Conservation (phyloP, 2,797 vertebrate species). For the Sebastes baramenuke region DNA sequence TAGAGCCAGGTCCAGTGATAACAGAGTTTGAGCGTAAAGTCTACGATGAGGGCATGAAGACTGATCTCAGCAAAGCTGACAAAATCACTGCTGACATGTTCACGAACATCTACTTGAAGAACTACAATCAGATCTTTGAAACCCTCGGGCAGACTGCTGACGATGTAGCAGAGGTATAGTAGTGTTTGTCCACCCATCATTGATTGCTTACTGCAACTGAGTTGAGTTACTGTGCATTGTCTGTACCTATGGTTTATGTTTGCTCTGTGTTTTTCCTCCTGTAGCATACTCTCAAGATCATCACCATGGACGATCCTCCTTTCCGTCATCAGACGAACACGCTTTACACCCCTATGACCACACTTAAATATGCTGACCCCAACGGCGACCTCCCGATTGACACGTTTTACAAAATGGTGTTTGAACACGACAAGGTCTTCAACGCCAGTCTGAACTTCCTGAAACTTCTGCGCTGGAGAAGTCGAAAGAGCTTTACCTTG, state of each 20-base stretch:
- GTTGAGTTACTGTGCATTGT: not conserved
- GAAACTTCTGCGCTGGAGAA: constrained; percentile 88
- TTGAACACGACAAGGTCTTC: constrained; percentile 90
- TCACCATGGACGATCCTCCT: constrained; percentile 87
- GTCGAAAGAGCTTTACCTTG: constrained; percentile 85
- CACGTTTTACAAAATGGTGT: constrained; percentile 91
- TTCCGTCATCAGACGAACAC: constrained; percentile 91
- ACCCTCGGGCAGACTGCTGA: constrained; percentile 87
- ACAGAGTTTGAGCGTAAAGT: constrained; percentile 91
- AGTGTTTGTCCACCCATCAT: not conserved
- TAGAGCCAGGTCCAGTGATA: constrained; percentile 89
- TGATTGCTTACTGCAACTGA: not conserved
- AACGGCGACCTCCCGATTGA: constrained; percentile 89
- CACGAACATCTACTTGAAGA: constrained; percentile 88
- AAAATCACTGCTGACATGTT: constrained; percentile 89
- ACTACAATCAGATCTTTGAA: constrained; percentile 88
- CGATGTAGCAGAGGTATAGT: constrained; percentile 86
- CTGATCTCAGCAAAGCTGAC: constrained; percentile 88
- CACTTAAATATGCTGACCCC: constrained; percentile 88
- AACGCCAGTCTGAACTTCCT: constrained; percentile 89
- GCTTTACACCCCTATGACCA: constrained; percentile 89
- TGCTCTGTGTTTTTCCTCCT: constrained; percentile 23
- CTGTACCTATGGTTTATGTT: not conserved
- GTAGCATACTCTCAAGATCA: constrained; percentile 87
- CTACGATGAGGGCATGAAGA: constrained; percentile 86